Evolutionary conservation across 1,140 invertebrate genomes (phyloP).

Genomic region (Leptinotarsa lineolata): DNA sequence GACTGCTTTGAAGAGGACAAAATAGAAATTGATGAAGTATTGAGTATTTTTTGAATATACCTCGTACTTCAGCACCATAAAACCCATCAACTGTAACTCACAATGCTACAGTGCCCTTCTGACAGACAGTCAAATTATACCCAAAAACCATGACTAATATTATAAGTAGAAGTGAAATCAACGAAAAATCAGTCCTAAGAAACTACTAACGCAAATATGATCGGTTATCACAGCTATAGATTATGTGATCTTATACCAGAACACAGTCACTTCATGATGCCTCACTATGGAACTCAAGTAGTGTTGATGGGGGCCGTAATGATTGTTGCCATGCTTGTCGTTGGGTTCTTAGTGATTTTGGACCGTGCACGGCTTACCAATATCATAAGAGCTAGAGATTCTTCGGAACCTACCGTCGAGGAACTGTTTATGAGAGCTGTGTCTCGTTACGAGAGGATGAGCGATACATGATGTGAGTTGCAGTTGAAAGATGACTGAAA

Average conservation of each 20-base stretch:
- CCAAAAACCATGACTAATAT: slow-evolving; percentile 8
- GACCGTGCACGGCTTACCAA: slow-evolving; percentile 34
- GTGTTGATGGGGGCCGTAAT: slow-evolving; percentile 31
- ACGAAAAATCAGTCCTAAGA: background rate
- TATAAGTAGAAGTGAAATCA: slow-evolving; percentile 14
- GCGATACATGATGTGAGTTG: background rate
- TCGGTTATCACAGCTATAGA: background rate
- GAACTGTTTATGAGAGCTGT: slow-evolving; percentile 20
- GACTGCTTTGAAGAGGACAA: too few relatives aligned
- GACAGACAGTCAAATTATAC: slow-evolving; percentile 10
- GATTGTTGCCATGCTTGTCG: slow-evolving; percentile 33
- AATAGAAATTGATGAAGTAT: too few relatives aligned
- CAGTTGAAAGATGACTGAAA: background rate
- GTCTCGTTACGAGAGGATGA: slow-evolving; percentile 10
- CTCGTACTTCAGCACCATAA: background rate
- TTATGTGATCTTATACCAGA: background rate
- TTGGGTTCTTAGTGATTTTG: slow-evolving; percentile 35
- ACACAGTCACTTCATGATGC: slow-evolving; percentile 13
- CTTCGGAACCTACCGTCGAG: slow-evolving; percentile 1
- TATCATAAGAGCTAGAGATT: slow-evolving; percentile 31
- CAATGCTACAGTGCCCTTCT: background rate
- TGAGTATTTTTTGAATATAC: too few relatives aligned
- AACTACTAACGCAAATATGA: background rate
- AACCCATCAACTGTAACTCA: background rate
- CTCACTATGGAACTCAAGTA: slow-evolving; percentile 26